Evolutionary conservation across 2,888 invertebrate species (phyloP).

Genomic region (Eupeodes luniger): DNA sequence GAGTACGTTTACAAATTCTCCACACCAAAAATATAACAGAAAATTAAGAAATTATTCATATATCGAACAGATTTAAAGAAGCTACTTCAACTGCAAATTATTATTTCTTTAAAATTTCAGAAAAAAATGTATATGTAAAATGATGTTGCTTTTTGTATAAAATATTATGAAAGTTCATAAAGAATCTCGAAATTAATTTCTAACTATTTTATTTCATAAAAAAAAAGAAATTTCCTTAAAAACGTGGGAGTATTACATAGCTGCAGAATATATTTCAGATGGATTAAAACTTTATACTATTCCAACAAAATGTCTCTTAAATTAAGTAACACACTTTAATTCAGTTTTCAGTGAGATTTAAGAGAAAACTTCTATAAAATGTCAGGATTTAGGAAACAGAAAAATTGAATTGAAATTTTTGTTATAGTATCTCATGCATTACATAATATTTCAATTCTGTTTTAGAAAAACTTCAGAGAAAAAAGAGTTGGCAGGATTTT

Average conservation of each 20-base stretch:
- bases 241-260: too few relatives aligned
- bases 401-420: background rate
- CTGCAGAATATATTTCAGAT: background rate
- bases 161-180: too few relatives aligned
- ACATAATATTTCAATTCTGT: background rate
- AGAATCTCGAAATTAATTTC: too few relatives aligned
- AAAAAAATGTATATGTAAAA: too few relatives aligned
- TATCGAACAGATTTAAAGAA: background rate
- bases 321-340: background rate
- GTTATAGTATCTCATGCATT: background rate
- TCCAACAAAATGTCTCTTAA: background rate
- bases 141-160: too few relatives aligned
- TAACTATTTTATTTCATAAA: too few relatives aligned
- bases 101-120: too few relatives aligned
- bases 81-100: background rate
- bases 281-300: background rate
- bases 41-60: constrained; percentile 7
- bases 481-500: too few relatives aligned
- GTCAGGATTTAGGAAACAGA: background rate
- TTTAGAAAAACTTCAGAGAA: background rate
- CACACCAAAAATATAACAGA: too few relatives aligned
- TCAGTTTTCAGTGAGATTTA: background rate
- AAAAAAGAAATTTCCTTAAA: too few relatives aligned
- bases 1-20: background rate
- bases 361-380: background rate